These are phyloP conservation scores for Pelochelys cantorii DNA, from an alignment of 2,797 vertebrate species.

Conservation along the genomic window DNA sequence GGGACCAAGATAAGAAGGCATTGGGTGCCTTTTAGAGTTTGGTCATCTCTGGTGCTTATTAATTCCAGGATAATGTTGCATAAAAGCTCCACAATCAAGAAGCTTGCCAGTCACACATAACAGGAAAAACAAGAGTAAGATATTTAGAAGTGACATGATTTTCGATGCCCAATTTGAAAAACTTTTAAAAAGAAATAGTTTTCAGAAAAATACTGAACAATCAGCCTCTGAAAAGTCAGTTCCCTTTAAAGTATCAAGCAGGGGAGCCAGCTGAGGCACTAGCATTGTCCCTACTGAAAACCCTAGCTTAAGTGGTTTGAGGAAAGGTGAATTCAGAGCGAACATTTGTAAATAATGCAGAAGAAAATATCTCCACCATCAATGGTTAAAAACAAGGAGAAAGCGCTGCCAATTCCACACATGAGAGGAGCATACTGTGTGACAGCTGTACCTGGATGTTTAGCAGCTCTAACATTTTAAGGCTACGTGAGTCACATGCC, in stretches of 20 bases:
- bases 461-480: too few species aligned
- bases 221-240: not conserved
- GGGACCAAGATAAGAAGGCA: not conserved
- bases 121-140: not conserved
- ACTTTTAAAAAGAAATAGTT: not conserved
- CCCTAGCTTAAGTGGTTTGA: not conserved
- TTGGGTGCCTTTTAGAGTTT: not conserved
- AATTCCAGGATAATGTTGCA: not conserved
- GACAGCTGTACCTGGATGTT: too few species aligned
- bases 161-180: not conserved
- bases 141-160: not conserved
- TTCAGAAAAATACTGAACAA: not conserved
- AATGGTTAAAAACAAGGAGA: too few species aligned
- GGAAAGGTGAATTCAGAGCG: not conserved
- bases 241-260: not conserved
- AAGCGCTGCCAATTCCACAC: too few species aligned
- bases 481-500: too few species aligned
- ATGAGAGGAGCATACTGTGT: too few species aligned
- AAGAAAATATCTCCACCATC: too few species aligned
- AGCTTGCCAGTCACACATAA: not conserved
- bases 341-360: not conserved
- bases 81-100: not conserved
- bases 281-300: not conserved
- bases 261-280: not conserved
- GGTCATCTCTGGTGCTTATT: not conserved